phyloP scores from a whole-genome alignment of 2,888 invertebrate species.

The Aquatica leii region DNA sequence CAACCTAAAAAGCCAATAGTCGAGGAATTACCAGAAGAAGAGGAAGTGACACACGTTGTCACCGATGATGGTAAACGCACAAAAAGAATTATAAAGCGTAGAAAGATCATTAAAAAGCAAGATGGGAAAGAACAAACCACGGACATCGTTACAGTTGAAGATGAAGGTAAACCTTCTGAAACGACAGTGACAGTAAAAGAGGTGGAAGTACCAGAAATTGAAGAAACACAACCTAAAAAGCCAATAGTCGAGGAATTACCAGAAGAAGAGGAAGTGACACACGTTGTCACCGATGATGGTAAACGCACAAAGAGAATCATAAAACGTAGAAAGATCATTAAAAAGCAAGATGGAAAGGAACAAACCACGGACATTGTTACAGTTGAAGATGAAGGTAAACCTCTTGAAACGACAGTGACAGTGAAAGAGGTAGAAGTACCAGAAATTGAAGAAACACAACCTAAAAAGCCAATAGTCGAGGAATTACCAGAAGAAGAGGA shows the following conservation, averaged over 20 bases:
- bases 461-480: constrained; percentile 38
- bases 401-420: constrained; percentile 41
- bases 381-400: constrained; percentile 46
- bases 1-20: constrained; percentile 36
- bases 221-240: constrained; percentile 24
- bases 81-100: constrained; percentile 45
- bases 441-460: constrained; percentile 13
- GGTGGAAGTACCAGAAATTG: constrained; percentile 29
- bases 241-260: constrained; percentile 26
- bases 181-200: constrained; percentile 50
- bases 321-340: constrained; percentile 55
- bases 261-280: constrained; percentile 44
- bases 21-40: constrained; percentile 47
- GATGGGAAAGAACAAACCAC: constrained; percentile 49
- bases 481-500: constrained; percentile 43
- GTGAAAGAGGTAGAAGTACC: constrained; percentile 38
- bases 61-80: constrained; percentile 50
- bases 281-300: constrained; percentile 43
- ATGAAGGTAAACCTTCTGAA: constrained; percentile 51
- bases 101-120: constrained; percentile 44
- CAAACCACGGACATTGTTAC: constrained; percentile 60
- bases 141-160: constrained; percentile 56
- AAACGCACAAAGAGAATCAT: constrained; percentile 46
- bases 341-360: constrained; percentile 50
- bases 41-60: constrained; percentile 49